Conservation (phyloP, 2,888 invertebrate species). For the Chydorus sphaericus region DNA sequence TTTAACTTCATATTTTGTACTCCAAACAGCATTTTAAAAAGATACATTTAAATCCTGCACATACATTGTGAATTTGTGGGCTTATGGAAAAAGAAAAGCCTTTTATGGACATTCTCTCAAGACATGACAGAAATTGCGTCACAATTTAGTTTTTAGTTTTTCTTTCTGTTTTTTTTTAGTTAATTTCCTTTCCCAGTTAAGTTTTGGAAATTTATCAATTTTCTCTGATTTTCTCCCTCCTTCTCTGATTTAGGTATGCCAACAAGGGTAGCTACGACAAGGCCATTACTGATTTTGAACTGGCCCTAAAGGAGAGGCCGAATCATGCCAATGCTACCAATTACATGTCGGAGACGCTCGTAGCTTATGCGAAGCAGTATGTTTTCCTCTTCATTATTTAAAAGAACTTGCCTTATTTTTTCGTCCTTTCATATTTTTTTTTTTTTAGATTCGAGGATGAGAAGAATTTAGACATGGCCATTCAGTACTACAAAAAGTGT, state of each 20-base stretch:
- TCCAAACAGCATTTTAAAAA: too few species aligned
- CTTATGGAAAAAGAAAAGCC: too few species aligned
- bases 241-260: slow-evolving; percentile 46
- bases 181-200: too few species aligned
- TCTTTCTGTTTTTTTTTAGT: too few species aligned
- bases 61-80: too few species aligned
- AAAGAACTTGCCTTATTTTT: too few species aligned
- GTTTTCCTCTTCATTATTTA: slow-evolving; percentile 15
- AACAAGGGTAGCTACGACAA: slow-evolving; percentile 86
- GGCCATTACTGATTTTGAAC: slow-evolving; percentile 88
- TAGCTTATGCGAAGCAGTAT: slow-evolving; percentile 60
- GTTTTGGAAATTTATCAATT: not conserved
- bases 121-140: too few species aligned
- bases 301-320: slow-evolving; percentile 71
- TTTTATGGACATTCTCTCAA: too few species aligned
- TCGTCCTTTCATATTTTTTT: slow-evolving; percentile 5
- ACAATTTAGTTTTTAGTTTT: too few species aligned
- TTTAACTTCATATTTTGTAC: not conserved
- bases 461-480: slow-evolving; percentile 67
- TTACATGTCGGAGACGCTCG: slow-evolving; percentile 83
- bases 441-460: slow-evolving; percentile 62
- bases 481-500: slow-evolving; percentile 71
- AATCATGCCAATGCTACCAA: slow-evolving; percentile 84
- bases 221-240: not conserved
- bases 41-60: too few species aligned